phyloP scores from a whole-genome alignment of 1,140 invertebrate species.

The Magallana gigas region DNA sequence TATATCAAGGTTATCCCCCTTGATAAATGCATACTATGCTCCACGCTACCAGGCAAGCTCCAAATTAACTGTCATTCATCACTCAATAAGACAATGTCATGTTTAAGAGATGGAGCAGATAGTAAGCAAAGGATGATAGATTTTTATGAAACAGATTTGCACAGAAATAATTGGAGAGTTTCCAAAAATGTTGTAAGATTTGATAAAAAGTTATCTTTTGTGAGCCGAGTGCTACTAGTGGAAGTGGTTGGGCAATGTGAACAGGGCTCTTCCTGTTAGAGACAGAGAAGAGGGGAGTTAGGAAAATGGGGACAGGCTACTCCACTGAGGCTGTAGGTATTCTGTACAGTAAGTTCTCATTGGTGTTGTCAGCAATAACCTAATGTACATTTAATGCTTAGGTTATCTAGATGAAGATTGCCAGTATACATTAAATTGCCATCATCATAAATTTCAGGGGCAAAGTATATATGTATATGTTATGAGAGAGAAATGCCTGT shows the following conservation, averaged over 20 bases:
- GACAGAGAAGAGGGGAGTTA: neutral
- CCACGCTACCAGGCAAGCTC: neutral
- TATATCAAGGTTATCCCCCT: too few relatives aligned
- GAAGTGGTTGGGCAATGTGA: conserved; percentile 3
- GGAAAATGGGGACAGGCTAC: conserved; percentile 17
- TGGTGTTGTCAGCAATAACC: too few relatives aligned
- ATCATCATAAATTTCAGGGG: too few relatives aligned
- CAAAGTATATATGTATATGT: too few relatives aligned
- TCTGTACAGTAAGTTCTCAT: conserved; percentile 8
- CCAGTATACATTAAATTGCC: too few relatives aligned
- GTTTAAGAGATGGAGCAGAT: neutral
- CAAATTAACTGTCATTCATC: neutral
- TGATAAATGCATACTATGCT: neutral
- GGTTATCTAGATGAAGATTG: too few relatives aligned
- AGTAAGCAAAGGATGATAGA: neutral
- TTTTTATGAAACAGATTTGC: neutral
- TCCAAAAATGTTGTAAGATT: conserved; percentile 27
- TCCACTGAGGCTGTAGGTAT: conserved; percentile 26
- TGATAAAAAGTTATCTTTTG: neutral
- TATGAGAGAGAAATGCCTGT: too few relatives aligned
- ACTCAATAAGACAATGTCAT: neutral
- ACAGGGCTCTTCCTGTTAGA: conserved; percentile 2
- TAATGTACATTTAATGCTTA: too few relatives aligned
- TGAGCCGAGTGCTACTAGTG: neutral
- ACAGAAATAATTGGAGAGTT: conserved; percentile 14